A percentile compares a stretch with the other conserved stretches of the same genome.
Evolutionary conservation across 1,140 invertebrate genomes (phyloP).

Genomic region (Eciton burchellii): DNA sequence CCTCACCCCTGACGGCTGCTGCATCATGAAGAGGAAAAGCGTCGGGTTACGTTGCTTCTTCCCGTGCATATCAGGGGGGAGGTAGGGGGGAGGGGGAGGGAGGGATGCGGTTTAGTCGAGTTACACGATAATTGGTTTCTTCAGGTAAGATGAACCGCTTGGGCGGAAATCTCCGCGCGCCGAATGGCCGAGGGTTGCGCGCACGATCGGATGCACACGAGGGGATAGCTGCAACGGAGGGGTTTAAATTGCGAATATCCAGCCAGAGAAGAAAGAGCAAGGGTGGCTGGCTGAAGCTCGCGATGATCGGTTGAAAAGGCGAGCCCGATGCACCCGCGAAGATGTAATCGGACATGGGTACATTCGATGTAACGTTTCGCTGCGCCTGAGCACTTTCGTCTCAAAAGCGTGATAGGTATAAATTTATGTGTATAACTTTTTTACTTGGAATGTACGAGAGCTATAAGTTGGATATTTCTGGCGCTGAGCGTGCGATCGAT

Average conservation of each 20-base stretch:
- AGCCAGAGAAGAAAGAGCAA: neutral
- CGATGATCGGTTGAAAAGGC: slow-evolving; percentile 22
- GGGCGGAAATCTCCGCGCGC: slow-evolving; percentile 40
- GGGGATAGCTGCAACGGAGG: slow-evolving; percentile 48
- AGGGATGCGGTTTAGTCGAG: neutral
- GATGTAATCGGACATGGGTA: neutral
- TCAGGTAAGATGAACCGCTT: slow-evolving; percentile 61
- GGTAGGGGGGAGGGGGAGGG: too few species aligned
- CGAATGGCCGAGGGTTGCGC: slow-evolving; percentile 21
- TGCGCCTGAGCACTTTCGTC: too few species aligned
- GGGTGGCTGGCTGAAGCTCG: neutral
- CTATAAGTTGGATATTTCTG: too few species aligned
- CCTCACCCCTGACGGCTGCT: too few species aligned
- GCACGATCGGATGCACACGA: slow-evolving; percentile 11
- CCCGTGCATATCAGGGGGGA: neutral
- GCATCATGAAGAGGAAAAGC: neutral
- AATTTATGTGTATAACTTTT: too few species aligned
- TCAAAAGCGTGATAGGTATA: too few species aligned
- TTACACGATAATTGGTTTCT: slow-evolving; percentile 67
- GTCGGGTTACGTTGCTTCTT: neutral
- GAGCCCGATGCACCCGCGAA: slow-evolving; percentile 1
- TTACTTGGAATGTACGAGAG: too few species aligned
- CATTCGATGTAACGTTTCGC: too few species aligned
- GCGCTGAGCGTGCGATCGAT: too few species aligned
- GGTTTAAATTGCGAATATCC: slow-evolving; percentile 65